A percentile compares a stretch with the other conserved stretches of the same genome.
phyloP scores from a whole-genome alignment of 1,140 invertebrate species.

The Hycleus phaleratus region DNA sequence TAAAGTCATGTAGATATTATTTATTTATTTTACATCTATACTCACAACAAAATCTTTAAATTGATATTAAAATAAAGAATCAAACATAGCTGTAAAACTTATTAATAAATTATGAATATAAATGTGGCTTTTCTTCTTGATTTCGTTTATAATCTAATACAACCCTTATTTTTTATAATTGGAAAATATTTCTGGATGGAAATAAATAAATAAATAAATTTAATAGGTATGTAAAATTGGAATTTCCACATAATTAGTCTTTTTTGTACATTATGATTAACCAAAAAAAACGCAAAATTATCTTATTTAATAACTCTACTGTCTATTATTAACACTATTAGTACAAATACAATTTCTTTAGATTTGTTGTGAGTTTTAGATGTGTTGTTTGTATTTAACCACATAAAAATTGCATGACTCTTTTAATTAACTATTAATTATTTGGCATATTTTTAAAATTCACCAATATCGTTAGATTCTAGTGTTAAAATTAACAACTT shows the following conservation, averaged over 20 bases:
- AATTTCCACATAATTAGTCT: conserved; percentile 19
- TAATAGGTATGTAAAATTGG: conserved; percentile 31
- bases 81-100: conserved; percentile 28
- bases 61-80: conserved; percentile 28
- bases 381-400: conserved; percentile 12
- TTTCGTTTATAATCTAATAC: no score
- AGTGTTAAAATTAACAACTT: no score
- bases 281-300: neutral
- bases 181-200: neutral
- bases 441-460: neutral
- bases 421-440: neutral
- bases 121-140: neutral
- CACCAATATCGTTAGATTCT: no score
- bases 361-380: conserved; percentile 41
- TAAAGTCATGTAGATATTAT: conserved; percentile 41
- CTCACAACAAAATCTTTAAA: conserved; percentile 39
- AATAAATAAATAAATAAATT: neutral
- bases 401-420: conserved; percentile 23
- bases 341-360: conserved; percentile 13
- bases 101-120: conserved; percentile 34
- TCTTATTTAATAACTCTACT: conserved; percentile 19
- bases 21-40: conserved; percentile 41
- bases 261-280: conserved; percentile 15
- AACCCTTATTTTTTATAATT: neutral
- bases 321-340: conserved; percentile 25